Percentiles rank a stretch among this genome's conserved stretches.
These are phyloP conservation scores for Ganaspis sp. DNA, from an alignment of 1,140 invertebrate species.

Conservation along the genomic window DNA sequence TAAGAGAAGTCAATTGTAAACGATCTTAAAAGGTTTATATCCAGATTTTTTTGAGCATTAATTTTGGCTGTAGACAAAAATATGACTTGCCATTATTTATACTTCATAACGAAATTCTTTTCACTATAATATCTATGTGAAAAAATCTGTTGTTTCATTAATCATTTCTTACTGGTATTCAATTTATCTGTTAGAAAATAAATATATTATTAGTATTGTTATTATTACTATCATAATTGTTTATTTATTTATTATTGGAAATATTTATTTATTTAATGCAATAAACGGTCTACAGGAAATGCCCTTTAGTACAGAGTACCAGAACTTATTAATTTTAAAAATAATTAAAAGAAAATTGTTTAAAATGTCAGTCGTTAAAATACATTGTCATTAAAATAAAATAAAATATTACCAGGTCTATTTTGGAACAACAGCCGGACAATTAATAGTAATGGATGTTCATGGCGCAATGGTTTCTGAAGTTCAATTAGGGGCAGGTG, in stretches of 20 bases:
- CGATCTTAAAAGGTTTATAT: not conserved
- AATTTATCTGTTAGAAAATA: not conserved
- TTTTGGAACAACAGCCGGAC: conserved; percentile 94
- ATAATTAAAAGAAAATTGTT: too few relatives aligned
- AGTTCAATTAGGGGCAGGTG: conserved; percentile 90
- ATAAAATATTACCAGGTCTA: conserved; percentile 82
- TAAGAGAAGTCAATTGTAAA: not conserved
- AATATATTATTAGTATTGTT: too few relatives aligned
- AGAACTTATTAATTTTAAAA: too few relatives aligned
- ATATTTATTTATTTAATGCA: too few relatives aligned
- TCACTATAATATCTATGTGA: not conserved
- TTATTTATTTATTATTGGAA: too few relatives aligned
- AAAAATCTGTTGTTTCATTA: not conserved
- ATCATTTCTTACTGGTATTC: not conserved
- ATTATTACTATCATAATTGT: too few relatives aligned
- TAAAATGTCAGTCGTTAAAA: too few relatives aligned
- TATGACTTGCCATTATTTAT: conserved; percentile 8
- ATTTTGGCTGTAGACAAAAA: not conserved
- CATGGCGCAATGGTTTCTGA: conserved; percentile 96
- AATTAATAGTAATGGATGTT: conserved; percentile 96
- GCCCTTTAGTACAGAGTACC: too few relatives aligned
- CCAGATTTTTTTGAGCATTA: not conserved
- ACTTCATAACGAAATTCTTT: not conserved
- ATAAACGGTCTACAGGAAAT: too few relatives aligned
- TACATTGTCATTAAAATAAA: not conserved